These are phyloP conservation scores for Bilobella aurantiaca DNA, from an alignment of 1,140 invertebrate genomes.

Conservation along the genomic window DNA sequence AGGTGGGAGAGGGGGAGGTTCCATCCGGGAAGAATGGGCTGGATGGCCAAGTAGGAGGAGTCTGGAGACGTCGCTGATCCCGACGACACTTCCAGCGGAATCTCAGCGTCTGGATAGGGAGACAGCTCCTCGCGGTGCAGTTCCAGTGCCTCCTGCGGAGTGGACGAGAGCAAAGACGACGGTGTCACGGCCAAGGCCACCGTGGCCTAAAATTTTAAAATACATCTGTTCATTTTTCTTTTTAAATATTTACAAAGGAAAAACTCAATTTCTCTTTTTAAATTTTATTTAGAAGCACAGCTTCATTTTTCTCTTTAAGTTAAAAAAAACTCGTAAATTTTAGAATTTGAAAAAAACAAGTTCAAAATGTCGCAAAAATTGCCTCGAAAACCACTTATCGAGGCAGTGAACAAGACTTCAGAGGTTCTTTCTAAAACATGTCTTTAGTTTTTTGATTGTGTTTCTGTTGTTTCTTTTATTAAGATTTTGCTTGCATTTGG, in stretches of 20 bases:
- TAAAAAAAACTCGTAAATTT: no score
- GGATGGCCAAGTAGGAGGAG: slow-evolving; percentile 29
- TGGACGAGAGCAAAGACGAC: slow-evolving; percentile 10
- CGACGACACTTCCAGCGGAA: slow-evolving; percentile 5
- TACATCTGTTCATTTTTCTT: neutral
- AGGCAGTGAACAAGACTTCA: no score
- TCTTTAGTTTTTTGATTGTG: no score
- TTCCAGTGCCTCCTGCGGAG: slow-evolving; percentile 19
- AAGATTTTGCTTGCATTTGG: no score
- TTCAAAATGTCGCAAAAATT: no score
- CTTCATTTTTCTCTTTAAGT: no score
- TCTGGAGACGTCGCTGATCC: slow-evolving; percentile 1
- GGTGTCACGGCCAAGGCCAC: slow-evolving; percentile 22
- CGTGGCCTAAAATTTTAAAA: slow-evolving; percentile 10
- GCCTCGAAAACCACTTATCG: no score
- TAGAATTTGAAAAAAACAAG: no score
- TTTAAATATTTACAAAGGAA: neutral
- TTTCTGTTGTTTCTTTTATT: no score
- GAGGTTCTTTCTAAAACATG: no score
- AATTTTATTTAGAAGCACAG: no score
- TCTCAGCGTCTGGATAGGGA: slow-evolving; percentile 31
- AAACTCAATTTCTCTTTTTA: no score
- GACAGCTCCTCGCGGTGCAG: slow-evolving; percentile 24
- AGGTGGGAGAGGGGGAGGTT: slow-evolving; percentile 32
- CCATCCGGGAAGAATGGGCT: slow-evolving; percentile 34